Conservation (phyloP, 1,140 invertebrate species). For the Penaeus vannamei region DNA sequence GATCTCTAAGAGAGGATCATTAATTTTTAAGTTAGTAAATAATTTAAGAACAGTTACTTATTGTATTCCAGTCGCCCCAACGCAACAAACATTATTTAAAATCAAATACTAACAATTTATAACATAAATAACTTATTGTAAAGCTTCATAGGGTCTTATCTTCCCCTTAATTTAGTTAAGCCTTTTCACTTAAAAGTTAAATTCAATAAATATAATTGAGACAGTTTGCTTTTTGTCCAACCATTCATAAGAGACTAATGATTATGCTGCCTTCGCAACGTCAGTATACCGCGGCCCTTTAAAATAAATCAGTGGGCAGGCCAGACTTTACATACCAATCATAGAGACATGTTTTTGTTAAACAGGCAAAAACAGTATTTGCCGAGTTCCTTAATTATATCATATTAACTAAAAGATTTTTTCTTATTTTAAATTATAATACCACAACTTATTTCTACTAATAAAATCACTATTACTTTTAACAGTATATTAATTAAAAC, state of each 20-base stretch:
- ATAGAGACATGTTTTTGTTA: no score
- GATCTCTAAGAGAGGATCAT: slow-evolving; percentile 70
- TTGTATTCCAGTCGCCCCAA: slow-evolving; percentile 46
- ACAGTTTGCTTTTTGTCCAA: slow-evolving; percentile 37
- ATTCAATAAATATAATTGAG: background rate
- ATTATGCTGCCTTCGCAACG: slow-evolving; percentile 46
- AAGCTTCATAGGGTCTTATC: slow-evolving; percentile 78
- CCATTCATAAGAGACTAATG: slow-evolving; percentile 51
- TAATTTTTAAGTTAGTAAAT: slow-evolving; percentile 66
- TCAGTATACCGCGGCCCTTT: slow-evolving; percentile 44
- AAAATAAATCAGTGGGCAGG: no score
- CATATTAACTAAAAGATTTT: no score
- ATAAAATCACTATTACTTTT: no score
- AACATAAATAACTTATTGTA: slow-evolving; percentile 72
- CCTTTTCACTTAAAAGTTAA: slow-evolving; percentile 63
- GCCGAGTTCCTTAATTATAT: no score
- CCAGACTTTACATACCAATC: no score
- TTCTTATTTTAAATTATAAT: no score
- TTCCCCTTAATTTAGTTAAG: slow-evolving; percentile 77
- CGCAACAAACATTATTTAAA: slow-evolving; percentile 2
- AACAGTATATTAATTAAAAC: no score
- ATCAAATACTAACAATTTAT: slow-evolving; percentile 68
- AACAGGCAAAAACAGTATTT: no score
- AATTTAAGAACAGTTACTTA: slow-evolving; percentile 52
- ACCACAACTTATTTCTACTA: no score